These are phyloP conservation scores for Sapajus apella DNA, from an alignment of 2,113 vertebrate genomes.

Conservation along the genomic window DNA sequence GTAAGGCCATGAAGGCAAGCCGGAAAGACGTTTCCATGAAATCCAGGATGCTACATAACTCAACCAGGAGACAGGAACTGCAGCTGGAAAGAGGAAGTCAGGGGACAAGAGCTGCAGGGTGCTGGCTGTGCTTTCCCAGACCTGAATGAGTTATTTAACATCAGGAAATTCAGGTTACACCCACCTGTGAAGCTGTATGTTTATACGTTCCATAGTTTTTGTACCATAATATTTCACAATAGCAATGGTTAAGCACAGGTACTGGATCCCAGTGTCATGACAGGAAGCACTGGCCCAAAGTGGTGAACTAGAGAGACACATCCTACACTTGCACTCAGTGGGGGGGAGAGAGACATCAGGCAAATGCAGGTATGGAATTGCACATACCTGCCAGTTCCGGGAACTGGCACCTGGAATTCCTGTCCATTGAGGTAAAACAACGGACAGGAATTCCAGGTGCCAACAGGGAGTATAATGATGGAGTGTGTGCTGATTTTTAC, in stretches of 20 bases:
- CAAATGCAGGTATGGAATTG: background rate
- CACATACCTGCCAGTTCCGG: too few relatives aligned
- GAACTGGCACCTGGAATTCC: too few relatives aligned
- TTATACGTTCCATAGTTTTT: fast-evolving
- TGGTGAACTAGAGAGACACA: fast-evolving
- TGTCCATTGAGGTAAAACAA: too few relatives aligned
- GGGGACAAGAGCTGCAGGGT: fast-evolving
- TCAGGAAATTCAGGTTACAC: background rate
- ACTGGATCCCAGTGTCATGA: fast-evolving
- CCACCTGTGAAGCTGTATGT: fast-evolving
- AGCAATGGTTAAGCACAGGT: fast-evolving
- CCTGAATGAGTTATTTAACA: fast-evolving
- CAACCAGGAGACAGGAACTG: fast-evolving
- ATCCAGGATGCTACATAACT: fast-evolving
- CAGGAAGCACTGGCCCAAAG: fast-evolving
- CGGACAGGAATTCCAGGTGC: fast-evolving
- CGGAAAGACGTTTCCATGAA: background rate
- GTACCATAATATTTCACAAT: fast-evolving
- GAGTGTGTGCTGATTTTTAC: fast-evolving
- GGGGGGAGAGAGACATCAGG: background rate
- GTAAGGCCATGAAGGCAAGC: background rate
- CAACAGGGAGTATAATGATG: fast-evolving
- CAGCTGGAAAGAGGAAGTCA: fast-evolving
- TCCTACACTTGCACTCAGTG: fast-evolving
- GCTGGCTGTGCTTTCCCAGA: fast-evolving